Percentiles rank a stretch among this genome's conserved stretches.
Evolutionary conservation across 2,113 vertebrate genomes (phyloP).

Genomic region (Chloropsis hardwickii): DNA sequence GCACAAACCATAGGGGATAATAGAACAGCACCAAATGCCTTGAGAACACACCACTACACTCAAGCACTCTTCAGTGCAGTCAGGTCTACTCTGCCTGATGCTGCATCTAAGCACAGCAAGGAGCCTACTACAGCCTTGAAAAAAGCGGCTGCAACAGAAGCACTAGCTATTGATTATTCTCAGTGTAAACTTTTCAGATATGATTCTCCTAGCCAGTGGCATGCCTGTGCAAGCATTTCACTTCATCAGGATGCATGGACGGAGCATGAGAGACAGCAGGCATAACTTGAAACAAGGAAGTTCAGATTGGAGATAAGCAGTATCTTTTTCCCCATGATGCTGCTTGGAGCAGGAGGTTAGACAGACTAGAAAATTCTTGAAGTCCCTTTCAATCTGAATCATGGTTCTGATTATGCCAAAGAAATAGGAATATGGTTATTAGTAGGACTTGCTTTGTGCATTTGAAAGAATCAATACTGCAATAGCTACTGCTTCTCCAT

Average conservation of each 20-base stretch:
- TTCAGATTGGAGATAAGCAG: not conserved
- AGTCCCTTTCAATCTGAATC: not conserved
- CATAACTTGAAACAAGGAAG: not conserved
- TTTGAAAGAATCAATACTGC: not conserved
- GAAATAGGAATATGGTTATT: not conserved
- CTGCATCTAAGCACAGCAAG: not conserved
- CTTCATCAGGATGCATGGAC: not conserved
- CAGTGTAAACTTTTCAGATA: not conserved
- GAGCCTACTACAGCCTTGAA: not conserved
- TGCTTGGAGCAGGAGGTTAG: not conserved
- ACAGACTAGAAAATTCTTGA: not conserved
- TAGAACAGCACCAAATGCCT: too few relatives aligned
- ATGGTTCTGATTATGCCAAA: not conserved
- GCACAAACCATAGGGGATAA: too few relatives aligned
- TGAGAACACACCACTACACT: too few relatives aligned
- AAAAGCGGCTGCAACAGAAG: not conserved
- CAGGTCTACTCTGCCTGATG: not conserved
- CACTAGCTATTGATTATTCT: not conserved
- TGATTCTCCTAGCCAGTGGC: not conserved
- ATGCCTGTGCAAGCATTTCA: not conserved
- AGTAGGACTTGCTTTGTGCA: not conserved
- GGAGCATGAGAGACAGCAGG: not conserved
- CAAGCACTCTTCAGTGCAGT: not conserved
- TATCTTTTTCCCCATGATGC: not conserved
- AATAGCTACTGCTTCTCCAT: not conserved